A percentile compares a stretch with the other conserved stretches of the same genome.
These are phyloP conservation scores for Phymorhynchus buccinoides DNA, from an alignment of 1,140 invertebrate genomes.

Conservation along the genomic window DNA sequence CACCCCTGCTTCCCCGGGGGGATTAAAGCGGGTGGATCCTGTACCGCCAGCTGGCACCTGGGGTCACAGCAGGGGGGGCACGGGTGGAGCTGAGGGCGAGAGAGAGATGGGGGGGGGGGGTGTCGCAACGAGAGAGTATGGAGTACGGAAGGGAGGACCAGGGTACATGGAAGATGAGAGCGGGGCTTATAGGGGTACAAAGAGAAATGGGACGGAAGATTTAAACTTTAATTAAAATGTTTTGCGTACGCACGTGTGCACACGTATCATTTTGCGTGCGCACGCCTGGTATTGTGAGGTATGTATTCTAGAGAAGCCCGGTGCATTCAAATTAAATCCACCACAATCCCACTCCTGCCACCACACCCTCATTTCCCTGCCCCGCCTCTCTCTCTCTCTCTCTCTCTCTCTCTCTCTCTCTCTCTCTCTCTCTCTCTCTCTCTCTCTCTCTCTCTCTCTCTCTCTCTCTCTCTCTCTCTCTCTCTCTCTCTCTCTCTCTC, in stretches of 20 bases:
- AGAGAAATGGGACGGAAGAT: background rate
- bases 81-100: background rate
- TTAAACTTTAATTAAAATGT: too few relatives aligned
- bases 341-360: too few relatives aligned
- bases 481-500: too few relatives aligned
- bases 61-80: background rate
- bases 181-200: background rate
- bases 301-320: too few relatives aligned
- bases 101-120: background rate
- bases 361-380: background rate
- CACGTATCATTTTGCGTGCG: too few relatives aligned
- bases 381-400: slow-evolving; percentile 40
- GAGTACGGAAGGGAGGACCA: background rate
- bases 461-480: background rate
- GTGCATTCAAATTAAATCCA: too few relatives aligned
- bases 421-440: background rate
- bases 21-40: background rate
- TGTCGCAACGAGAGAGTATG: background rate
- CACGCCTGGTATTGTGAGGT: too few relatives aligned
- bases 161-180: background rate
- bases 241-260: too few relatives aligned
- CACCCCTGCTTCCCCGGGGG: background rate
- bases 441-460: slow-evolving; percentile 9
- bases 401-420: slow-evolving; percentile 19
- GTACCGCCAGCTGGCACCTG: background rate